Conservation (phyloP, 1,140 invertebrate species). For the Hirudo medicinalis region DNA sequence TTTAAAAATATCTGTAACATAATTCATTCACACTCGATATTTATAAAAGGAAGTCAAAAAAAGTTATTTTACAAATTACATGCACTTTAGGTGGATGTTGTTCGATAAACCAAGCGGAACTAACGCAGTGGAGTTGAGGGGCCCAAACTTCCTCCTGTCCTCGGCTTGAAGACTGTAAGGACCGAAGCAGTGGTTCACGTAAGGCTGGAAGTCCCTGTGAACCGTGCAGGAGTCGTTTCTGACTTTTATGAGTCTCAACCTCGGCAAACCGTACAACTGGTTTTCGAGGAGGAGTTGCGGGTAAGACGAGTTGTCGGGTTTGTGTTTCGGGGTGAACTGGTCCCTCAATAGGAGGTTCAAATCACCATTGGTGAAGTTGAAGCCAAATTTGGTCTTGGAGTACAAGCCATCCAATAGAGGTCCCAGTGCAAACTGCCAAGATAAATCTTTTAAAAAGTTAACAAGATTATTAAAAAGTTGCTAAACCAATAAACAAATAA, state of each 20-base stretch:
- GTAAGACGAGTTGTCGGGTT: constrained; percentile 32
- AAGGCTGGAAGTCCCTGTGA: constrained; percentile 47
- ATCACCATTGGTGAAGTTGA: constrained; percentile 46
- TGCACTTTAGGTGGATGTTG: too few relatives aligned
- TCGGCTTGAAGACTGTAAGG: constrained; percentile 45
- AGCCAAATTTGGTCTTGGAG: constrained; percentile 11
- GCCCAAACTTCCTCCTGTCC: constrained; percentile 45
- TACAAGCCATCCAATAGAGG: constrained; percentile 18
- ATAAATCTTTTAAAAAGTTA: neutral
- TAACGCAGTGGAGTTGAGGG: constrained; percentile 33
- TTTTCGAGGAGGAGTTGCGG: constrained; percentile 29
- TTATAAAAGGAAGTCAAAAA: too few relatives aligned
- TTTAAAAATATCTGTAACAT: too few relatives aligned
- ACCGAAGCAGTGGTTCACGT: constrained; percentile 51
- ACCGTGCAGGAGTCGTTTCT: constrained; percentile 50
- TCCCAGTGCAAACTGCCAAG: constrained; percentile 5
- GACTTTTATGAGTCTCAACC: constrained; percentile 48
- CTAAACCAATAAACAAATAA: neutral
- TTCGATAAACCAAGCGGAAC: constrained; percentile 5
- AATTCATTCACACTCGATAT: too few relatives aligned
- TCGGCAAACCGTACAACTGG: constrained; percentile 51
- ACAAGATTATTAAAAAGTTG: neutral
- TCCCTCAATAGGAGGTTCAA: constrained; percentile 50
- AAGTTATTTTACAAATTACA: too few relatives aligned
- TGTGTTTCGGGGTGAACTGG: constrained; percentile 35